Percentiles rank a stretch among this genome's conserved stretches.
Evolutionary conservation across 2,888 invertebrate species (phyloP).

Genomic region (Halictus quadricinctus): DNA sequence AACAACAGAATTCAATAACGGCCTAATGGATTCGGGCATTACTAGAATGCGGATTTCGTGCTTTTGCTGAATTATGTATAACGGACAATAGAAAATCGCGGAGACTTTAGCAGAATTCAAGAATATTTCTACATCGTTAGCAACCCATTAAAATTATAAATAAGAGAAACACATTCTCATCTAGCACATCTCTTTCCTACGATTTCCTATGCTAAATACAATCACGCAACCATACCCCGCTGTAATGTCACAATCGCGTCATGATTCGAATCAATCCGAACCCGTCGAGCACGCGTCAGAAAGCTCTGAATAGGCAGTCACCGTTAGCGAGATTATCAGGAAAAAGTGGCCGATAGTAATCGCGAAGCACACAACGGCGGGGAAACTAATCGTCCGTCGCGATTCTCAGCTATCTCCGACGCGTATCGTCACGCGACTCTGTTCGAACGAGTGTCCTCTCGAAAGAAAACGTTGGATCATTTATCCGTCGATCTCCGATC

Average conservation of each 20-base stretch:
- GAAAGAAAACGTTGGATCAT: slow-evolving; percentile 6
- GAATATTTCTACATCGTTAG: no score
- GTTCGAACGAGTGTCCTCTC: slow-evolving; percentile 10
- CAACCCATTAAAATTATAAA: no score
- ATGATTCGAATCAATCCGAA: slow-evolving; percentile 7
- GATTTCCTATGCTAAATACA: no score
- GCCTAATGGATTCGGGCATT: no score
- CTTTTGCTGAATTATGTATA: no score
- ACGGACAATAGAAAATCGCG: no score
- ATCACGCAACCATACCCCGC: not conserved
- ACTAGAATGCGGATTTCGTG: no score
- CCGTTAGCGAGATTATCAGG: not conserved
- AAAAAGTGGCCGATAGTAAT: not conserved
- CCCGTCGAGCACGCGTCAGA: slow-evolving; percentile 7
- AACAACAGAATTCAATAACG: no score
- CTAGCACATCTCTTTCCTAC: no score
- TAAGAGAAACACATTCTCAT: no score
- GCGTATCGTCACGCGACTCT: not conserved
- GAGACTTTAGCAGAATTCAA: no score
- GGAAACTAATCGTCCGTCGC: slow-evolving; percentile 10
- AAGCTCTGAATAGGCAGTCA: slow-evolving; percentile 4
- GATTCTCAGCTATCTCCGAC: slow-evolving; percentile 11
- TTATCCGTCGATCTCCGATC: not conserved
- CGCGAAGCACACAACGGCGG: not conserved
- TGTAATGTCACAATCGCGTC: not conserved